Conservation (phyloP, 2,797 vertebrate species). For the Cynodonichthys magdalenae region DNA sequence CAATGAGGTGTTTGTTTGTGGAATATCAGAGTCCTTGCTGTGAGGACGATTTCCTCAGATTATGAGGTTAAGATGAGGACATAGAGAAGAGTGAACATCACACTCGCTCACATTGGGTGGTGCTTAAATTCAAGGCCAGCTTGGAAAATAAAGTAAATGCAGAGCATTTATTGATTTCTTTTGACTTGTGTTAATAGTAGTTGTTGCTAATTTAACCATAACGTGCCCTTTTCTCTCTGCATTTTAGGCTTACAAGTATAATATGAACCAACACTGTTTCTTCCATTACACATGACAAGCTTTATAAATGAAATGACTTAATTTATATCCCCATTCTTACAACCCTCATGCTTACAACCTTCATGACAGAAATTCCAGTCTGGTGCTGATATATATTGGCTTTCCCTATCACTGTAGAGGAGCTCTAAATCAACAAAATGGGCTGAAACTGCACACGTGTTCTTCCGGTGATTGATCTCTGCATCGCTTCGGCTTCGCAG, state of each 20-base stretch:
- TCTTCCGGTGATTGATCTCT: constrained; percentile 55
- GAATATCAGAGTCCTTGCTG: constrained; percentile 31
- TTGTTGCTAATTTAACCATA: constrained; percentile 2
- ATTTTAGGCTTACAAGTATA: constrained; percentile 1
- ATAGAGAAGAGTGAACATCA: constrained; percentile 48
- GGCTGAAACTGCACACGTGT: constrained; percentile 45
- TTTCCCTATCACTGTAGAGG: constrained; percentile 26
- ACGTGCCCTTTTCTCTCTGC: neutral
- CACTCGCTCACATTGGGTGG: constrained; percentile 33
- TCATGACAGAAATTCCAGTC: constrained; percentile 28
- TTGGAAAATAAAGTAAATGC: constrained; percentile 25
- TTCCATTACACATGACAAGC: constrained; percentile 6
- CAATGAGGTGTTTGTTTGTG: constrained; percentile 39
- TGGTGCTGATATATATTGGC: constrained; percentile 51
- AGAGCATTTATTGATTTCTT: constrained; percentile 41
- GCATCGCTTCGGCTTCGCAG: constrained; percentile 44
- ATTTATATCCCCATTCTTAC: constrained; percentile 43
- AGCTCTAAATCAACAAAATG: constrained; percentile 64
- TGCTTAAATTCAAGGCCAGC: constrained; percentile 21
- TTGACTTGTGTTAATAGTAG: neutral
- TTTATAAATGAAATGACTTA: constrained; percentile 41
- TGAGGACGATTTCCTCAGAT: constrained; percentile 31
- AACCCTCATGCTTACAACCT: constrained; percentile 8
- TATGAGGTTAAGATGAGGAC: constrained; percentile 41
- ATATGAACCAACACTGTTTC: constrained; percentile 31